These are phyloP conservation scores for Leucania comma DNA, from an alignment of 2,888 invertebrate genomes.

Conservation along the genomic window DNA sequence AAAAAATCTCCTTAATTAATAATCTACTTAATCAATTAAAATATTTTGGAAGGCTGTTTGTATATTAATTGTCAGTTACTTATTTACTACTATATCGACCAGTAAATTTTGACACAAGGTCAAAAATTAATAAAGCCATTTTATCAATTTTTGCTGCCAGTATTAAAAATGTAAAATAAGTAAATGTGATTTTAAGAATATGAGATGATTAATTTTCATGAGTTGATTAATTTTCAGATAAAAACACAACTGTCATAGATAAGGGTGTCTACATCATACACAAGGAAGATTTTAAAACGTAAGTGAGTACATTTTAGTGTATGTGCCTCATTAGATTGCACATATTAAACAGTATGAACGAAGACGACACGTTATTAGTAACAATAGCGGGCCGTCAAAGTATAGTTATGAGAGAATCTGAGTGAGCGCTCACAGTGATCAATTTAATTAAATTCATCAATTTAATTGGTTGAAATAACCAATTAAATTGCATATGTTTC, in stretches of 20 bases:
- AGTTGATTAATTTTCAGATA: conserved; percentile 75
- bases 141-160: background rate
- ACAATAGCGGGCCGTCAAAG: conserved; percentile 66
- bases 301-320: conserved; percentile 76
- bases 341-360: conserved; percentile 75
- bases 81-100: no score
- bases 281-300: conserved; percentile 79
- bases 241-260: conserved; percentile 73
- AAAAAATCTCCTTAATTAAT: no score
- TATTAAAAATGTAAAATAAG: conserved; percentile 24
- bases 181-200: conserved; percentile 39
- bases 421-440: conserved; percentile 67
- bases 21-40: background rate
- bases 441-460: conserved; percentile 47
- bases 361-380: conserved; percentile 79
- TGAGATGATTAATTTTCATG: conserved; percentile 55
- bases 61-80: background rate
- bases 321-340: conserved; percentile 56
- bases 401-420: conserved; percentile 67
- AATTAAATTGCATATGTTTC: conserved; percentile 21
- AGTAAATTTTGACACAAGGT: background rate
- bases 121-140: background rate
- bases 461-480: conserved; percentile 43
- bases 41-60: background rate
- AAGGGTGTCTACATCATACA: conserved; percentile 76